phyloP scores from a whole-genome alignment of 2,888 invertebrate species.

The Chymomyza caudatula region DNA sequence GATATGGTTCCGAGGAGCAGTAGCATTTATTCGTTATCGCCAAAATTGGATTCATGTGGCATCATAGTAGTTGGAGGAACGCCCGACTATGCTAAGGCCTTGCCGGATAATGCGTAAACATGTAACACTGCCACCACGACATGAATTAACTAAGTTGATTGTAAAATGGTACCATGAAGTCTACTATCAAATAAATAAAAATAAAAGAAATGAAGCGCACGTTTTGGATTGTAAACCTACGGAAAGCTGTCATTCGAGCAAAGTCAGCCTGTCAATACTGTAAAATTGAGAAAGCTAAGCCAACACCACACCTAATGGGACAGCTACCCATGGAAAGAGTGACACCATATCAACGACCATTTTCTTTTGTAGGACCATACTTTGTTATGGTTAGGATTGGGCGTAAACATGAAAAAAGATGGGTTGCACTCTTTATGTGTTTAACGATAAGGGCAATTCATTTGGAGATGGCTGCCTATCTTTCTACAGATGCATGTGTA shows the following conservation, averaged over 20 bases:
- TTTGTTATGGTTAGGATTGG: slow-evolving; percentile 33
- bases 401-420: slow-evolving; percentile 34
- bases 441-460: slow-evolving; percentile 38
- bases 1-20: too few relatives aligned
- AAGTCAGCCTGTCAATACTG: not conserved
- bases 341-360: slow-evolving; percentile 26
- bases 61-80: too few relatives aligned
- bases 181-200: not conserved
- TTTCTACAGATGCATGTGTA: too few relatives aligned
- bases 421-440: slow-evolving; percentile 42
- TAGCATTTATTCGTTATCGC: too few relatives aligned
- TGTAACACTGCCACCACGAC: too few relatives aligned
- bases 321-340: slow-evolving; percentile 30
- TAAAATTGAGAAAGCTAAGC: not conserved
- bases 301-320: slow-evolving; percentile 31
- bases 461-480: slow-evolving; percentile 22
- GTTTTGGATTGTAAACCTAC: not conserved
- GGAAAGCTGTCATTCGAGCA: not conserved
- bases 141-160: too few relatives aligned
- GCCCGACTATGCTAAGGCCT: too few relatives aligned
- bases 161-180: not conserved
- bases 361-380: slow-evolving; percentile 37
- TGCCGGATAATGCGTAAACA: too few relatives aligned
- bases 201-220: slow-evolving; percentile 1
- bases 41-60: too few relatives aligned